These are phyloP conservation scores for Aphelocoma coerulescens DNA, from an alignment of 2,113 vertebrate species.

Conservation along the genomic window DNA sequence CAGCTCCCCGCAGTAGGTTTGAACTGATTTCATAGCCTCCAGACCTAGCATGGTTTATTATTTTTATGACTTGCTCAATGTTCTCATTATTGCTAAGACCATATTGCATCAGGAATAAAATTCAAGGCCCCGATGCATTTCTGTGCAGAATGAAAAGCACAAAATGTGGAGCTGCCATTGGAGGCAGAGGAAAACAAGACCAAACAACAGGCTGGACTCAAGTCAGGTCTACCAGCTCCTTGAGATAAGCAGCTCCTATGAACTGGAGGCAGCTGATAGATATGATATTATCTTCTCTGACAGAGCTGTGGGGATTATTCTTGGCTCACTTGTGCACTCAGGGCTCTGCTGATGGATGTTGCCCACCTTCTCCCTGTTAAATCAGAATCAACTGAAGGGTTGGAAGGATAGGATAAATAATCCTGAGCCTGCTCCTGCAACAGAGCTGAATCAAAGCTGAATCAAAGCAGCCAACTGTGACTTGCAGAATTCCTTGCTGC, in stretches of 20 bases:
- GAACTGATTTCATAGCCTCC: conserved; percentile 68
- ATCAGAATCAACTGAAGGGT: not conserved
- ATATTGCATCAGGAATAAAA: conserved; percentile 49
- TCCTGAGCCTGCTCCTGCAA: not conserved
- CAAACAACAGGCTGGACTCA: conserved; percentile 13
- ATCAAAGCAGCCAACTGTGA: not conserved
- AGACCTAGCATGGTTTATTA: conserved; percentile 61
- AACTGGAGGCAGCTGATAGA: not conserved
- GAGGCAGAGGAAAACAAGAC: conserved; percentile 22
- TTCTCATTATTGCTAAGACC: conserved; percentile 48
- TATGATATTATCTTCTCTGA: not conserved
- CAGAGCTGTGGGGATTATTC: not conserved
- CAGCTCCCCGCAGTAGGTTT: conserved; percentile 68
- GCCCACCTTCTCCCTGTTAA: not conserved
- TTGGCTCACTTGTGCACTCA: not conserved
- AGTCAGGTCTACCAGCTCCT: conserved; percentile 9
- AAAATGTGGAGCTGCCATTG: not conserved
- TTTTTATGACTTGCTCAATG: conserved; percentile 59
- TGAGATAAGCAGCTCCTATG: not conserved
- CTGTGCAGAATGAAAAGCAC: not conserved
- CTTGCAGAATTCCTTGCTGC: not conserved
- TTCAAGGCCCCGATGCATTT: conserved; percentile 26
- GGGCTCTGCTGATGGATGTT: not conserved
- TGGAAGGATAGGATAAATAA: not conserved
- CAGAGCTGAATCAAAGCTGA: not conserved